Base-by-base conservation (phyloP, 1,140 invertebrate genomes). In the Campodea augens region DNA sequence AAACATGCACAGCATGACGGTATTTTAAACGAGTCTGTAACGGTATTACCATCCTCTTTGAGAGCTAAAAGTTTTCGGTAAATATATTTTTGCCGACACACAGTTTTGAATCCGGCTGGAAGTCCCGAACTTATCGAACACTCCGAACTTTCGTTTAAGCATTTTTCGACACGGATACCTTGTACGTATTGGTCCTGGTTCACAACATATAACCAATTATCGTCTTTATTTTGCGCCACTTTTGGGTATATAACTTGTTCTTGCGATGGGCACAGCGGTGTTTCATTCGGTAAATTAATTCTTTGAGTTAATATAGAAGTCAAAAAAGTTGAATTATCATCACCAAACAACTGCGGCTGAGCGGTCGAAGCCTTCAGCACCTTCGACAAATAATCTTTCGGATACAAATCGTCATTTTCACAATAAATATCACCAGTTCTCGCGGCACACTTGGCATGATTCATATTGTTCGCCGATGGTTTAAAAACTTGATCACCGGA, bases 31-130 rank as follows among this genome's bases (percentile, higher is more conserved):
- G 50, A 56, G 48, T 70, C 67, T 5, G 65, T 57, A 20, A 62
- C 54, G 0, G 68, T 59, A 44, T 59, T 59, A 1, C 69, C 69
- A n/a, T 64, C 58, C 0, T 61, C 53, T 18, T 62, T 61, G 4
- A 75, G 32, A 0, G 68, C 67, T 2, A 67, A 41, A 48, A 77
- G 57, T 41, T 66, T 62, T 21, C 72, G 59, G 41, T 69, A 67
- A 32, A 73, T 70, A 49, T 68, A 78, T 51, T 74, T 74, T 50
- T 78, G 76, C 50, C 68, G 68, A 57, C 76, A 78, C 0, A 50
- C 54, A 0, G 72, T 66, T 39, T 49, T 64, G 55, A 70, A 72
- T 1, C 65, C 66, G 4, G 53, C 45, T 2, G 69, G 63, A n/a
- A 70, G 58, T 32, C 56, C 58, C 1, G 63, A 59, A 41, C 54